phyloP scores from a whole-genome alignment of 2,888 invertebrate species.

The Phania funesta region DNA sequence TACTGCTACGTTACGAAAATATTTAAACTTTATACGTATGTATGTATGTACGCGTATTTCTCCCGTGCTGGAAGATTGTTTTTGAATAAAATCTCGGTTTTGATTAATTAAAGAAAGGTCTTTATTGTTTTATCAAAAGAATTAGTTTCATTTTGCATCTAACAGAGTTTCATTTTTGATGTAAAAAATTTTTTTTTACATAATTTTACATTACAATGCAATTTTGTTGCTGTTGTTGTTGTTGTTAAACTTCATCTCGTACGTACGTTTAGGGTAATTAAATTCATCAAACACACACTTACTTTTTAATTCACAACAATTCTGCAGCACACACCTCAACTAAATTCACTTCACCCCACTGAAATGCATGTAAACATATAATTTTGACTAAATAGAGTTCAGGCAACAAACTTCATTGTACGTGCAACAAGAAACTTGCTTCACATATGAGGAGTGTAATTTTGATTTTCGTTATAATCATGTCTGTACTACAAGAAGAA shows the following conservation, averaged over 20 bases:
- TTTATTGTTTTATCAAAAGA: constrained; percentile 2
- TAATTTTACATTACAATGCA: constrained; percentile 58
- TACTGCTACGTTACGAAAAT: no score
- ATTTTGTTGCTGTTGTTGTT: background rate
- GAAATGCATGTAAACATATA: constrained; percentile 52
- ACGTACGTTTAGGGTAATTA: constrained; percentile 37
- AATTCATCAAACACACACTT: constrained; percentile 24
- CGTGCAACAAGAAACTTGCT: background rate
- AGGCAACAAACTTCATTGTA: background rate
- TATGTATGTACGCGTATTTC: background rate
- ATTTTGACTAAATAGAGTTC: constrained; percentile 57
- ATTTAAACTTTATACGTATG: background rate
- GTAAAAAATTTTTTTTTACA: constrained; percentile 55
- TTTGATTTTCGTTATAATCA: constrained; percentile 20
- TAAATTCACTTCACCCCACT: no score
- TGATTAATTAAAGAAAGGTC: constrained; percentile 28
- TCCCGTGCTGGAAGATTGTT: no score
- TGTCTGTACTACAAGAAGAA: background rate
- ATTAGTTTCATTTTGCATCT: constrained; percentile 40
- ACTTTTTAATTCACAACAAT: constrained; percentile 27
- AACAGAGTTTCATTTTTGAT: constrained; percentile 13
- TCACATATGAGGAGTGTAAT: constrained; percentile 20
- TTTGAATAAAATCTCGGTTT: constrained; percentile 26
- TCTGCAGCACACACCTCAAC: constrained; percentile 31
- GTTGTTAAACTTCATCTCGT: constrained; percentile 7